These are phyloP conservation scores for Caenorhabditis sp. DNA, from an alignment of 2,888 invertebrate genomes.

Conservation along the genomic window DNA sequence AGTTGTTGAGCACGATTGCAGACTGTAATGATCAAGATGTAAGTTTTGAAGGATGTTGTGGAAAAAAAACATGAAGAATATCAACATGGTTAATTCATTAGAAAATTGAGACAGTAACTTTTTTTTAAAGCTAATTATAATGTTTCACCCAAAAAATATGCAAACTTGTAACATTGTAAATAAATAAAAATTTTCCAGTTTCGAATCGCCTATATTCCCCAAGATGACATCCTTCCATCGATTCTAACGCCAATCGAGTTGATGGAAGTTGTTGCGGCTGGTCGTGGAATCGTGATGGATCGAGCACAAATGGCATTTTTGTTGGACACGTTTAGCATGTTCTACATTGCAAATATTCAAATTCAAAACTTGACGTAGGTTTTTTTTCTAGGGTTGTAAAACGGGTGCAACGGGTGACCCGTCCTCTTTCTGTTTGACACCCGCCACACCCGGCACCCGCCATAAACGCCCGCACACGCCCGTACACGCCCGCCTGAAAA, in stretches of 20 bases:
- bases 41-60: not conserved
- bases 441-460: too few species aligned
- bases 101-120: too few species aligned
- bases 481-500: too few species aligned
- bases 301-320: not conserved
- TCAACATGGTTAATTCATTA: too few species aligned
- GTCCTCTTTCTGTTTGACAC: too few species aligned
- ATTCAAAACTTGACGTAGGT: not conserved
- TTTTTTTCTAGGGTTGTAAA: not conserved
- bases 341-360: not conserved
- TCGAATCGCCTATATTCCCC: not conserved
- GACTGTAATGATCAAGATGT: not conserved
- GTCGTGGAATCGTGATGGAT: not conserved
- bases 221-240: not conserved
- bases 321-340: slow-evolving; percentile 1
- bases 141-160: too few species aligned
- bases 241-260: not conserved
- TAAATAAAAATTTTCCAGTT: too few species aligned
- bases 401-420: too few species aligned
- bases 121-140: too few species aligned
- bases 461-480: too few species aligned
- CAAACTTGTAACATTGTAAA: too few species aligned
- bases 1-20: not conserved
- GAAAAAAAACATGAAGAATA: too few species aligned
- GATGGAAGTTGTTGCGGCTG: not conserved